Evolutionary conservation across 2,888 invertebrate species (phyloP).

Genomic region (Melangyna quadrimaculata): DNA sequence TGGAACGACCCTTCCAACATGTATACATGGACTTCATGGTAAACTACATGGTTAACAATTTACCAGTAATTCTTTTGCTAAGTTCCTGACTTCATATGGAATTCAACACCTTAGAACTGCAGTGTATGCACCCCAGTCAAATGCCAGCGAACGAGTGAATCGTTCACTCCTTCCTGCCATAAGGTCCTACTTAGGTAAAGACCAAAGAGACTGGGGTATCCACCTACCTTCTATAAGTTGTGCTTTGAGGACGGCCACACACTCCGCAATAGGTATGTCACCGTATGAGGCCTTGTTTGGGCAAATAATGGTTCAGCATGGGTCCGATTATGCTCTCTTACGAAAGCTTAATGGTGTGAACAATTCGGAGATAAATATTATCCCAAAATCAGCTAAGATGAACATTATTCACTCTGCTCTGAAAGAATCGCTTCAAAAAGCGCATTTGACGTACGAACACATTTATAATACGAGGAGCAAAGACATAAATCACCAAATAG

Average conservation of each 20-base stretch:
- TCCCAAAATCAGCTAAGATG: slow-evolving; percentile 1
- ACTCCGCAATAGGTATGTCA: background rate
- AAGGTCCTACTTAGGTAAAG: background rate
- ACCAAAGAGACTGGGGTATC: background rate
- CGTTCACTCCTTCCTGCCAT: background rate
- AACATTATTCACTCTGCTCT: background rate
- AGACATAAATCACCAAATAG: background rate
- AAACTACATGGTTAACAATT: too few relatives aligned
- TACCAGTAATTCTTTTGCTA: too few relatives aligned
- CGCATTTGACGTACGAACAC: background rate
- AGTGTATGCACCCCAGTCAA: too few relatives aligned
- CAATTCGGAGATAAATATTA: background rate
- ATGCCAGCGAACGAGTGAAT: background rate
- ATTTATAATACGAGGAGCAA: background rate
- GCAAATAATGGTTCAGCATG: slow-evolving; percentile 5
- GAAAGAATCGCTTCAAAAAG: background rate
- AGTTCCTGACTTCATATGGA: too few relatives aligned
- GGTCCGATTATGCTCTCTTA: background rate
- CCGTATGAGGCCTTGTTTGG: slow-evolving; percentile 15
- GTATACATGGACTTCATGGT: too few relatives aligned
- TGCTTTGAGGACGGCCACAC: background rate
- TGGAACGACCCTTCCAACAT: too few relatives aligned
- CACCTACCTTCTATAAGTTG: background rate
- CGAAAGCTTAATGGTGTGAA: background rate
- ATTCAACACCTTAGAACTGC: too few relatives aligned